These are phyloP conservation scores for Bursaphelenchus okinawaensis DNA, from an alignment of 2,888 invertebrate species.

Conservation along the genomic window DNA sequence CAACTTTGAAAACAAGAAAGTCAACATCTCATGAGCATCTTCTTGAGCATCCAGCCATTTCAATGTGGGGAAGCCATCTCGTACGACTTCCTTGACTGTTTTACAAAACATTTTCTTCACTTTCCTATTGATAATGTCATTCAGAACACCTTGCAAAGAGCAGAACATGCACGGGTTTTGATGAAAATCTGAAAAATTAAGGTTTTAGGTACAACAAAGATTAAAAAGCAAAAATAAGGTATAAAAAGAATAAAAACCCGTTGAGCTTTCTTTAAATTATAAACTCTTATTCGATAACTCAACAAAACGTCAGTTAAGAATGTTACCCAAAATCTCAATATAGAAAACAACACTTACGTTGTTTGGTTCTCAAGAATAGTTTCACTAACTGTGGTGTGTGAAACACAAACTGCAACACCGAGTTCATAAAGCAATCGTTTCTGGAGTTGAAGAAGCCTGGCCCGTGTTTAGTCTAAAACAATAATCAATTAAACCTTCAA, in stretches of 20 bases:
- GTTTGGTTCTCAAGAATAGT: constrained; percentile 18
- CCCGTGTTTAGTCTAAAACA: constrained; percentile 18
- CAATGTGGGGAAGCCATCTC: neutral
- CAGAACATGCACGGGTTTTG: constrained; percentile 5
- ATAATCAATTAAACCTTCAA: neutral
- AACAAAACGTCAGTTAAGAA: too few relatives aligned
- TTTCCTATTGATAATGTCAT: neutral
- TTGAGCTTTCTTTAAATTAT: too few relatives aligned
- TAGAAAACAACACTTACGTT: constrained; percentile 17
- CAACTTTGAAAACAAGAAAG: constrained; percentile 39
- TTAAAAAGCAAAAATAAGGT: too few relatives aligned
- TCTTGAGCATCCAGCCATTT: constrained; percentile 29
- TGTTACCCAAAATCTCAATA: constrained; percentile 16
- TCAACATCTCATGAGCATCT: constrained; percentile 47
- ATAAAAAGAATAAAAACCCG: too few relatives aligned
- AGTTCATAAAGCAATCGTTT: constrained; percentile 49
- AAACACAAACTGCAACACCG: constrained; percentile 41
- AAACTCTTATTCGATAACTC: too few relatives aligned
- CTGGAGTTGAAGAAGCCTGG: constrained; percentile 35
- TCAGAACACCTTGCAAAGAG: neutral
- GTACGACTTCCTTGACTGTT: neutral
- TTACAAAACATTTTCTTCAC: neutral
- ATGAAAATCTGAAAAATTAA: neutral
- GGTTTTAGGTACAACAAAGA: too few relatives aligned
- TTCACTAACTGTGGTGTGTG: constrained; percentile 42